A percentile compares a stretch with the other conserved stretches of the same genome.
These are phyloP conservation scores for Poecilia wingei DNA, from an alignment of 2,797 vertebrate genomes.

Conservation along the genomic window DNA sequence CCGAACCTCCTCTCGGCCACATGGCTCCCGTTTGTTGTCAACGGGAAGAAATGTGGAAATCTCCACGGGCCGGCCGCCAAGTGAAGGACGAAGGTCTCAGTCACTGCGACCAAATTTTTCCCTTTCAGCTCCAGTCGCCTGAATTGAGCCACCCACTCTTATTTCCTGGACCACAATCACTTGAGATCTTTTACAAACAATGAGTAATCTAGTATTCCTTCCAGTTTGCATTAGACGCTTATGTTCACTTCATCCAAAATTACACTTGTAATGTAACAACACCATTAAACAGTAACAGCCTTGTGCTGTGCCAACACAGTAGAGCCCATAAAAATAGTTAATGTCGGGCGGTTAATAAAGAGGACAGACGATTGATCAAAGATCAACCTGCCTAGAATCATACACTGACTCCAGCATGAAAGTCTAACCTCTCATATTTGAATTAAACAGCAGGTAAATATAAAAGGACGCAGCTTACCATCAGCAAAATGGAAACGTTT, in stretches of 20 bases:
- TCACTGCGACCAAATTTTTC: slow-evolving; percentile 38
- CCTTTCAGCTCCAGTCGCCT: slow-evolving; percentile 16
- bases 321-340: slow-evolving; percentile 18
- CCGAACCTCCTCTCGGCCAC: neutral
- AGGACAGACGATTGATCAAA: slow-evolving; percentile 9
- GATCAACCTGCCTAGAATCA: neutral
- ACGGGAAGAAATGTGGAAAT: slow-evolving; percentile 67
- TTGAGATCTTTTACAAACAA: slow-evolving; percentile 10
- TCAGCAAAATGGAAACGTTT: neutral
- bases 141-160: slow-evolving; percentile 35
- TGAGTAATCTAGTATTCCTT: slow-evolving; percentile 10
- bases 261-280: slow-evolving; percentile 23
- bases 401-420: neutral
- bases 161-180: slow-evolving; percentile 31
- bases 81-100: slow-evolving; percentile 14
- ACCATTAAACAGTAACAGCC: slow-evolving; percentile 23
- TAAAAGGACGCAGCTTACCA: neutral
- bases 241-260: slow-evolving; percentile 9
- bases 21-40: slow-evolving; percentile 50
- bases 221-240: neutral
- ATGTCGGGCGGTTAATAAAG: slow-evolving; percentile 10
- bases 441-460: neutral
- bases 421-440: slow-evolving; percentile 3
- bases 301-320: neutral
- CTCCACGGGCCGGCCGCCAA: slow-evolving; percentile 70